Evolutionary conservation across 1,140 invertebrate genomes (phyloP).

Genomic region (Eumeta japonica): DNA sequence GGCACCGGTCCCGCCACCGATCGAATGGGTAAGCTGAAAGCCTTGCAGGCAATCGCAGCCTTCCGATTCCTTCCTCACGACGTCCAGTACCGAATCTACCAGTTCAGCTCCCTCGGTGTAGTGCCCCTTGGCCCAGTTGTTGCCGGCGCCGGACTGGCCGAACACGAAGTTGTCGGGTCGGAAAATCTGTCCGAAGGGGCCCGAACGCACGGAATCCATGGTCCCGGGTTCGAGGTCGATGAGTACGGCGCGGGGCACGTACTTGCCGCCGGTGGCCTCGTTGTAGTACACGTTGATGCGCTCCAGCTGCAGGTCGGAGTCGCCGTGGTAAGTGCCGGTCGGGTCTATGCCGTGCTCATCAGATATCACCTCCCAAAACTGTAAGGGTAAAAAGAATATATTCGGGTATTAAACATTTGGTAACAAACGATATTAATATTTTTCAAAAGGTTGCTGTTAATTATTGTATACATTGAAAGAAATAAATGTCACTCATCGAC

Average conservation of each 20-base stretch:
- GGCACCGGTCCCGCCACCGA: constrained; percentile 82
- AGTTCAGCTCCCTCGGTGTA: no score
- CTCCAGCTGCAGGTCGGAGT: no score
- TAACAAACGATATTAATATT: no score
- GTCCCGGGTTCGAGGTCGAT: no score
- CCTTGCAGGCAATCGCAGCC: constrained; percentile 73
- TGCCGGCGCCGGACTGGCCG: no score
- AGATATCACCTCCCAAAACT: constrained; percentile 95
- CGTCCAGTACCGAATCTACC: constrained; percentile 78
- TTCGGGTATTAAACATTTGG: no score
- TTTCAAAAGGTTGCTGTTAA: no score
- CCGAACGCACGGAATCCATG: constrained; percentile 91
- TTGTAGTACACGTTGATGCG: no score
- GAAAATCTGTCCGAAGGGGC: no score
- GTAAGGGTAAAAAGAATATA: constrained; percentile 37
- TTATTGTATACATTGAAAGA: no score
- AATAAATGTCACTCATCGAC: no score
- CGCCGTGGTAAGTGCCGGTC: constrained; percentile 77
- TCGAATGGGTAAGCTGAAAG: constrained; percentile 75
- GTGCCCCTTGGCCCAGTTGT: no score
- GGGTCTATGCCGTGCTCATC: constrained; percentile 88
- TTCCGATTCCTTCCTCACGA: constrained; percentile 80
- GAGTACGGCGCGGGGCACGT: constrained; percentile 78
- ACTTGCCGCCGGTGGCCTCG: constrained; percentile 86
- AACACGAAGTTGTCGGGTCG: constrained; percentile 82